Evolutionary conservation across 2,888 invertebrate species (phyloP), one percentile per base, ranked within the genome.

Genomic region (Drosophila sordidapex): DNA sequence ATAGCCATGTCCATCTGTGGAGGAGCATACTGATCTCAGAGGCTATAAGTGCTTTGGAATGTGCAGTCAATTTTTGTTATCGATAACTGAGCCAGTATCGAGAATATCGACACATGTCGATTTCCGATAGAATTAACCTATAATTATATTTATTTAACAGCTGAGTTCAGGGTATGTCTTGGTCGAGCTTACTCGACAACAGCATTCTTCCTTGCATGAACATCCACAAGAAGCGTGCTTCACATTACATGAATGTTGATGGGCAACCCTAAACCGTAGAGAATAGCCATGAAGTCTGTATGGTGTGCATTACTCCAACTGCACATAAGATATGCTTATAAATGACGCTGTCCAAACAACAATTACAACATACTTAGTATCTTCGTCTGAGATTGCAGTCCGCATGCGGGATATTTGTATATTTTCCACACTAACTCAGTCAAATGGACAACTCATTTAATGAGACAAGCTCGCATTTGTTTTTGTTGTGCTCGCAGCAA

Each of bases 401-500:
- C 25, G 52, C 52, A 15, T 15, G 15, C 33, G 7, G 21, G 8
- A 6, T 25, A 18, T 25, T 6, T 31, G 35, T 53, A 21, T 13
- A 27, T 7, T 27, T 38, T n/a, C 4, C 18, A 11, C 18, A 18
- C 8, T 27, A 27, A 49, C 18, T 49, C 27, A 49, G n/a, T 51
- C 29, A n/a, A 11, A 18, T 31, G 40, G 15, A 57, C 57, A 57
- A 57, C 43, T 57, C 29, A 57, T 40, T 57, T 40, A 40, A 29
- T n/a, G 27, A 13, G n/a, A n/a, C 15, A 13, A 29, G 5, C 11
- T 18, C 7, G 36, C 2, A 36, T 27, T 35, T 35, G 10, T 25
- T 15, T 36, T 4, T 36, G 31, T 15, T 36, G 31, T 21, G 21
- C n/a, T 43, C 11, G 43, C 25, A 13, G 25, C 27, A 31, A 21